Conservation (phyloP, 2,797 vertebrate species). For the Harpagifer antarcticus region DNA sequence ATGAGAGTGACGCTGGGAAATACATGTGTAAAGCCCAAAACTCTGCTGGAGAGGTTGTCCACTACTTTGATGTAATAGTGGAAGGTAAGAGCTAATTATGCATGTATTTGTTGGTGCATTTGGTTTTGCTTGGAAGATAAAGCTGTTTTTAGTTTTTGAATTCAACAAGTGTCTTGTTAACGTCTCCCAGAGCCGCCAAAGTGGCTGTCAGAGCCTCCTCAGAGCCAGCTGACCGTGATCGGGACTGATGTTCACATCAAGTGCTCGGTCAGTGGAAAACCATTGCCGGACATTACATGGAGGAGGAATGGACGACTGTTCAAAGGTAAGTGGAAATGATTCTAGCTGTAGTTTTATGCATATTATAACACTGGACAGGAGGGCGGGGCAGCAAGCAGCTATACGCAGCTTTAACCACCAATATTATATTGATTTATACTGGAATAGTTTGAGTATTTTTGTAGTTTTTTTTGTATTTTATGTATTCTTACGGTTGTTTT, state of each 20-base stretch:
- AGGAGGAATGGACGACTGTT: constrained; percentile 88
- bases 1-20: constrained; percentile 86
- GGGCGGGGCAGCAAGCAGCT: neutral
- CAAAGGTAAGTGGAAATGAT: constrained; percentile 80
- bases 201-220: constrained; percentile 88
- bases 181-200: constrained; percentile 88
- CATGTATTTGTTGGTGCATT: constrained; percentile 11
- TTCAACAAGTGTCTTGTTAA: constrained; percentile 43
- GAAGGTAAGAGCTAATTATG: constrained; percentile 86
- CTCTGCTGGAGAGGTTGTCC: constrained; percentile 81
- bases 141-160: constrained; percentile 51
- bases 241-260: constrained; percentile 88
- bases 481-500: neutral
- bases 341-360: constrained; percentile 16
- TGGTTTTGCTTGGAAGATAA: constrained; percentile 30
- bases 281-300: constrained; percentile 90
- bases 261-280: constrained; percentile 91
- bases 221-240: constrained; percentile 85
- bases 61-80: constrained; percentile 89
- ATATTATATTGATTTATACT: too few species aligned
- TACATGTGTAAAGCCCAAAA: constrained; percentile 92
- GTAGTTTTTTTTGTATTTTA: too few species aligned
- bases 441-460: too few species aligned
- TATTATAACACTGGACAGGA: constrained; percentile 8
- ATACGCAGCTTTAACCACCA: constrained; percentile 2